Conservation (phyloP, 1,140 invertebrate genomes). For the Chelonus insularis region DNA sequence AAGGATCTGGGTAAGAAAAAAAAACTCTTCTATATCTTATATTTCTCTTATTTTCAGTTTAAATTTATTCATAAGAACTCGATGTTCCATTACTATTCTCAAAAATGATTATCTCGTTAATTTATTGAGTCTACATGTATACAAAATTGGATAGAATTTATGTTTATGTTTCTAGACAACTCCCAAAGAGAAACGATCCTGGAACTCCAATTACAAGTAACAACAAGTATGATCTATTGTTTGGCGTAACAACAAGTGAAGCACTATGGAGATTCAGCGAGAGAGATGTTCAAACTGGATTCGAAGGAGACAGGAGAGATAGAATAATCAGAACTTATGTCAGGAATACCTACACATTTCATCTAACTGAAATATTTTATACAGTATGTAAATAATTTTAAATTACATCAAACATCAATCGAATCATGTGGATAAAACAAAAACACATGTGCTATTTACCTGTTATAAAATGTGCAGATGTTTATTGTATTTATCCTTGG, state of each 20-base stretch:
- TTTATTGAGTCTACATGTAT: too few relatives aligned
- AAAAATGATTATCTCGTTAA: too few relatives aligned
- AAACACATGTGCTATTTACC: background rate
- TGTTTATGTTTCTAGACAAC: slow-evolving; percentile 37
- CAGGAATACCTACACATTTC: slow-evolving; percentile 90
- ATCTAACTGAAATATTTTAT: slow-evolving; percentile 95
- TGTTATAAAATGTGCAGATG: background rate
- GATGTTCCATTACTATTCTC: background rate
- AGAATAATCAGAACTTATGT: slow-evolving; percentile 92
- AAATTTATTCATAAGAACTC: background rate
- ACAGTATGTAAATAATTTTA: slow-evolving; percentile 64
- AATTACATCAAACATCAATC: background rate
- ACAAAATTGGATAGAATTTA: background rate
- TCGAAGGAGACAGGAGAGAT: slow-evolving; percentile 86
- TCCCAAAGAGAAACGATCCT: slow-evolving; percentile 52
- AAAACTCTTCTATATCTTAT: slow-evolving; percentile 1
- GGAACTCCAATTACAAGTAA: slow-evolving; percentile 58
- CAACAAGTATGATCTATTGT: slow-evolving; percentile 76
- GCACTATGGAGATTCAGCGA: slow-evolving; percentile 81
- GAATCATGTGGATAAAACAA: background rate
- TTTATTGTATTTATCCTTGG: slow-evolving; percentile 1
- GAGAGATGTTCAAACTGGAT: slow-evolving; percentile 82
- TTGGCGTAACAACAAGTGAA: slow-evolving; percentile 83
- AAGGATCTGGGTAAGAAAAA: slow-evolving; percentile 63
- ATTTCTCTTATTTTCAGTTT: background rate